Evolutionary conservation across 2,888 invertebrate genomes (phyloP).

Genomic region (Coelinius sp.): DNA sequence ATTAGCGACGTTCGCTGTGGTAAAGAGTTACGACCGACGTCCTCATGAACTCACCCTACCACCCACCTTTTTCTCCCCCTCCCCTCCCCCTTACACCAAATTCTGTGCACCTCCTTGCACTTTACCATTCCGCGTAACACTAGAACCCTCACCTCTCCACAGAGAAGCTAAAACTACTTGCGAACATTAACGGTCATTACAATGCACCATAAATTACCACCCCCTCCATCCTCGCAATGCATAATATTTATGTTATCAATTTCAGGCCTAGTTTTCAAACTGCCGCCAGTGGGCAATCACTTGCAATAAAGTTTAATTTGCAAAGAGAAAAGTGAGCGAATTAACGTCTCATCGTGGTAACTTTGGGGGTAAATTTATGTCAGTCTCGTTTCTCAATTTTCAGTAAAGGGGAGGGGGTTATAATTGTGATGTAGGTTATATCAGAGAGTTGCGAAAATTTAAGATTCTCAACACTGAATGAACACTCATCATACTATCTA

Average conservation of each 20-base stretch:
- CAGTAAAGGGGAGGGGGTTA: no score
- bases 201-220: constrained; percentile 67
- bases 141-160: not conserved
- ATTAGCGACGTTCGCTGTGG: constrained; percentile 58
- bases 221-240: constrained; percentile 61
- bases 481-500: no score
- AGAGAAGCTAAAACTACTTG: constrained; percentile 63
- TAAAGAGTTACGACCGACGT: constrained; percentile 61
- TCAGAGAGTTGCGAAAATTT: not conserved
- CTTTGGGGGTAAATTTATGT: not conserved
- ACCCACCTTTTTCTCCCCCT: not conserved
- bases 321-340: not conserved
- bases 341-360: not conserved
- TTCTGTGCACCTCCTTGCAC: not conserved
- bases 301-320: not conserved
- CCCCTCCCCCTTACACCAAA: constrained; percentile 23
- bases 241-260: constrained; percentile 67
- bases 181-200: constrained; percentile 70
- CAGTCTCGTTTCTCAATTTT: not conserved
- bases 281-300: not conserved
- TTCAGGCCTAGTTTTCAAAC: constrained; percentile 39
- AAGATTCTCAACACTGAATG: not conserved
- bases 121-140: constrained; percentile 1
- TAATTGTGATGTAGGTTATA: not conserved
- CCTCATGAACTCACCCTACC: not conserved